Evolutionary conservation across 2,797 vertebrate species (phyloP).

Genomic region (Nasua narica): DNA sequence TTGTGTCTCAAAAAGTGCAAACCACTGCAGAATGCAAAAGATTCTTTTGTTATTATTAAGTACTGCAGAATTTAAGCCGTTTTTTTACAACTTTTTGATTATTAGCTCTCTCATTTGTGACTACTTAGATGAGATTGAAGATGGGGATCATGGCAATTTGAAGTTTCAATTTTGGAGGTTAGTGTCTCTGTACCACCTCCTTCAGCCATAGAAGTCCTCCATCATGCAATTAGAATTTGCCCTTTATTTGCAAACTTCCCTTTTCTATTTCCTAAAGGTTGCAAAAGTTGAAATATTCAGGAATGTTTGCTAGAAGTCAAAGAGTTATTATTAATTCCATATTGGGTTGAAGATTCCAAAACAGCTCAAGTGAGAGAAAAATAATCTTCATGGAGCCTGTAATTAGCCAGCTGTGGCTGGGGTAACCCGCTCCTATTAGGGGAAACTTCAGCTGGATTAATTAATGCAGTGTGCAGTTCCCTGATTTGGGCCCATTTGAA

Average conservation of each 20-base stretch:
- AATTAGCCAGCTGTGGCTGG: slow-evolving; percentile 48
- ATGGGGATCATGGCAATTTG: not conserved
- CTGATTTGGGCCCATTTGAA: not conserved
- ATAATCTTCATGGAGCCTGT: not conserved
- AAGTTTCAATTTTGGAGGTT: not conserved
- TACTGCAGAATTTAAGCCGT: not conserved
- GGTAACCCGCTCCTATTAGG: not conserved
- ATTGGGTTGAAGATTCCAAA: slow-evolving; percentile 20
- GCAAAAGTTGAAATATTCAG: slow-evolving; percentile 28
- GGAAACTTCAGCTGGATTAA: slow-evolving; percentile 27
- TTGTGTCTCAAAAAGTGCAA: not conserved
- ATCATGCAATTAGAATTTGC: not conserved
- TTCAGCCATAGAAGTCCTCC: not conserved
- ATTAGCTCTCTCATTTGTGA: not conserved
- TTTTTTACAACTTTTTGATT: not conserved
- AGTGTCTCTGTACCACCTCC: not conserved
- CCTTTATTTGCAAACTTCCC: not conserved
- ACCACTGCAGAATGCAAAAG: not conserved
- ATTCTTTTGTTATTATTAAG: not conserved
- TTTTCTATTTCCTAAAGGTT: not conserved
- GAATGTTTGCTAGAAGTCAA: not conserved
- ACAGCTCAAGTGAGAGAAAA: slow-evolving; percentile 9
- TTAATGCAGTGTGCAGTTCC: not conserved
- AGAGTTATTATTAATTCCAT: slow-evolving; percentile 41
- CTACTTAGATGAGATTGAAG: not conserved